Evolutionary conservation across 2,797 vertebrate genomes (phyloP).

Genomic region (Spinus pinus): DNA sequence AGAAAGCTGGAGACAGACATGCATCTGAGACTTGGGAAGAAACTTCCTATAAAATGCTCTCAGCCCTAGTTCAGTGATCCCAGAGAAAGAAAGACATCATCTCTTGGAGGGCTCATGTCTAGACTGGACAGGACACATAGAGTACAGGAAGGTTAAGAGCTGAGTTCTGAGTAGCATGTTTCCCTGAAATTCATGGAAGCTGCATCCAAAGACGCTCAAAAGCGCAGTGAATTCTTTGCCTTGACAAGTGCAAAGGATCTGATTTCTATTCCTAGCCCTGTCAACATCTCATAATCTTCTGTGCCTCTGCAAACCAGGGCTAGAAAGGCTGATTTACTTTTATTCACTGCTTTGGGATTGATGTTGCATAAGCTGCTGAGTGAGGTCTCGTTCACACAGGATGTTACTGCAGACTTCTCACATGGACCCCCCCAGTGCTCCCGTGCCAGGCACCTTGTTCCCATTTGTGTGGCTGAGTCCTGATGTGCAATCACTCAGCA

Average conservation of each 20-base stretch:
- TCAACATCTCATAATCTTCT: neutral
- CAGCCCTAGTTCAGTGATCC: neutral
- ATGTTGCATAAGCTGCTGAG: neutral
- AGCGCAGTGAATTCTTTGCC: neutral
- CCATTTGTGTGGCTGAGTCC: neutral
- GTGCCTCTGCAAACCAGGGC: neutral
- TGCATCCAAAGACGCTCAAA: neutral
- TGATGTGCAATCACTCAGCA: neutral
- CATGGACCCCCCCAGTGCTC: neutral
- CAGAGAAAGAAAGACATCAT: neutral
- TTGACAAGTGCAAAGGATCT: neutral
- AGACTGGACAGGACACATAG: neutral
- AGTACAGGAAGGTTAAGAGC: neutral
- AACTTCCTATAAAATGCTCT: neutral
- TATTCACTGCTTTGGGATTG: neutral
- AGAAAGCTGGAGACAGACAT: neutral
- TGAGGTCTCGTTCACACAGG: neutral
- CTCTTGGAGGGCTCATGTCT: neutral
- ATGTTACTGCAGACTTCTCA: neutral
- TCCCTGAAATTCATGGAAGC: neutral
- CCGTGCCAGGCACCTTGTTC: neutral
- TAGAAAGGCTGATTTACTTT: conserved; percentile 16
- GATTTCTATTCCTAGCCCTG: conserved; percentile 20
- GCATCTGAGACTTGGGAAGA: neutral
- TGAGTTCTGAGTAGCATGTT: neutral